A percentile compares a stretch with the other conserved stretches of the same genome.
Conservation (phyloP, 2,888 invertebrate genomes). For the Erebia ligea region DNA sequence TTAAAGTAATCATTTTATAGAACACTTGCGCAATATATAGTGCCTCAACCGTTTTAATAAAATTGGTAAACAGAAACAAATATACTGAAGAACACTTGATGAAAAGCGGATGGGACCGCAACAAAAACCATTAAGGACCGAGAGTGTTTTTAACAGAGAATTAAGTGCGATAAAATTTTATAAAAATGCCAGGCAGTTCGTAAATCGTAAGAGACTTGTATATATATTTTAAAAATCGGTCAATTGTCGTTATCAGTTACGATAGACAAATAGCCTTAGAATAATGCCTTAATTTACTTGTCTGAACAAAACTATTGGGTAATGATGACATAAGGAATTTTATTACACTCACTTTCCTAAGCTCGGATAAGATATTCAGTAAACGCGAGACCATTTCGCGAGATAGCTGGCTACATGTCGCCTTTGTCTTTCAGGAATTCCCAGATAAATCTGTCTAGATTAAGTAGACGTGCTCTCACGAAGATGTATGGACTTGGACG, state of each 20-base stretch:
- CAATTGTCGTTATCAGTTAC: no score
- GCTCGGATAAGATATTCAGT: constrained; percentile 6
- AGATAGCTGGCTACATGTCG: constrained; percentile 12
- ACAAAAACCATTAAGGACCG: neutral
- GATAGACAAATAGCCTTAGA: no score
- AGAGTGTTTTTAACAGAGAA: constrained; percentile 2
- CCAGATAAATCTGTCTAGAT: constrained; percentile 23
- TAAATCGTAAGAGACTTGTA: neutral
- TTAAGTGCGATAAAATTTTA: neutral
- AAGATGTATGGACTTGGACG: constrained; percentile 20
- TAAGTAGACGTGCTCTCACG: constrained; percentile 20
- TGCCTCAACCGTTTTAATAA: no score
- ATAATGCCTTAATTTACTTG: no score
- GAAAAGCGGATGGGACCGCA: constrained; percentile 5
- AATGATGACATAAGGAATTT: neutral
- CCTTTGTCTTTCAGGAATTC: constrained; percentile 23
- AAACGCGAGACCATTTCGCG: constrained; percentile 11
- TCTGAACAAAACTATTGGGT: neutral
- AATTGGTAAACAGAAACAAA: neutral
- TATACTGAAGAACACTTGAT: neutral
- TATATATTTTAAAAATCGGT: no score
- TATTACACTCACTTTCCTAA: neutral
- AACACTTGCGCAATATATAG: no score
- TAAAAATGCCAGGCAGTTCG: neutral
- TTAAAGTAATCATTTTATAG: no score